phyloP scores from a whole-genome alignment of 1,140 invertebrate species.

The Drosophila kepulauana region DNA sequence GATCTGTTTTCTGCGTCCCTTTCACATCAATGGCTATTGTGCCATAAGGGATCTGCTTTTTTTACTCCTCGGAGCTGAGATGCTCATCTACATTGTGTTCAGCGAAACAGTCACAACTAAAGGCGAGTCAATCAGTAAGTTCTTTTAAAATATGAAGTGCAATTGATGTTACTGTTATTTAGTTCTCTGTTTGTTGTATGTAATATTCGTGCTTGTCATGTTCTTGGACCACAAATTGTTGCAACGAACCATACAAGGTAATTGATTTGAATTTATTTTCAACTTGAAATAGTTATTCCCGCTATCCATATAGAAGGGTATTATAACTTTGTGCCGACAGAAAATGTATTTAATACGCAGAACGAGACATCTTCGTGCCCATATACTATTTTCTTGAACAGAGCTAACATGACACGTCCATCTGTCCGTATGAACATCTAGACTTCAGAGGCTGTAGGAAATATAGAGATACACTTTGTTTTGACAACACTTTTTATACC shows the following conservation, averaged over 20 bases:
- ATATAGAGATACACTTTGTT: too few species aligned
- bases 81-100: constrained; percentile 23
- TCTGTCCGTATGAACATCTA: too few species aligned
- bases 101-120: not conserved
- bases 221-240: constrained; percentile 37
- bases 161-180: too few species aligned
- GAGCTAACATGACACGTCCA: too few species aligned
- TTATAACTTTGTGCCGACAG: too few species aligned
- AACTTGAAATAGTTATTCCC: too few species aligned
- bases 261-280: constrained; percentile 1
- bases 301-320: too few species aligned
- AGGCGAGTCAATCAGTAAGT: constrained; percentile 26
- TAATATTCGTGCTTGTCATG: constrained; percentile 29
- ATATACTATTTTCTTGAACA: too few species aligned
- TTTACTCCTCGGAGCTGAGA: constrained; percentile 32
- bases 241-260: constrained; percentile 41
- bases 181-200: constrained; percentile 37
- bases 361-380: too few species aligned
- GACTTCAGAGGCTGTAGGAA: too few species aligned
- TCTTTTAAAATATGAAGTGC: not conserved
- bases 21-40: constrained; percentile 43
- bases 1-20: constrained; percentile 49
- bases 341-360: too few species aligned
- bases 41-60: constrained; percentile 51
- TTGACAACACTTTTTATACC: too few species aligned